Conservation (phyloP, 2,888 invertebrate species). For the Calameuta pallipes region DNA sequence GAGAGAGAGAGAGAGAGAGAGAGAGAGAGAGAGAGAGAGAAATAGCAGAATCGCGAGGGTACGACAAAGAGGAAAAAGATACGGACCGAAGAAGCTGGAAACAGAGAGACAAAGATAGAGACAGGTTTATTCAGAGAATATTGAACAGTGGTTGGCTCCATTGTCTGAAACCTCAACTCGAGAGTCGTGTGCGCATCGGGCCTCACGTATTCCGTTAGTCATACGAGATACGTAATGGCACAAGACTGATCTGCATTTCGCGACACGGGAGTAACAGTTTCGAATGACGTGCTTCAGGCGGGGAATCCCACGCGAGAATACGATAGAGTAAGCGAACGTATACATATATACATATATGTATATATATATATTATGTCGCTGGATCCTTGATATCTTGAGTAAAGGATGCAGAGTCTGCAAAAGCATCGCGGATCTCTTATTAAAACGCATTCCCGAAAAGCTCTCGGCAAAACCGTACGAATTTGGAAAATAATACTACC, state of each 20-base stretch:
- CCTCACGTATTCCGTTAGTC: constrained; percentile 2
- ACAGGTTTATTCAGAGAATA: constrained; percentile 2
- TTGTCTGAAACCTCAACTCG: background rate
- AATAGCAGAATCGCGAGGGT: too few species aligned
- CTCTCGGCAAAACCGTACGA: background rate
- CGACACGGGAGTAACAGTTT: background rate
- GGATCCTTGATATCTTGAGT: background rate
- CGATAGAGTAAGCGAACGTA: background rate
- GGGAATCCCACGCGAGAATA: background rate
- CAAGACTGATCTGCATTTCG: background rate
- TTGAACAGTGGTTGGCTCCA: background rate
- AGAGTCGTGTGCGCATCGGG: constrained; percentile 16
- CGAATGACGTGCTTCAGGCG: background rate
- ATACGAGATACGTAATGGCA: background rate
- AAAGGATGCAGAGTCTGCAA: background rate
- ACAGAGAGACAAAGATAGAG: background rate
- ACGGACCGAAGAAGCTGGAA: background rate
- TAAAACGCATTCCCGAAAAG: background rate
- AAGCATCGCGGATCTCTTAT: background rate
- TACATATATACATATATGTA: background rate
- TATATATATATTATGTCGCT: background rate
- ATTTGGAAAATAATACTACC: background rate
- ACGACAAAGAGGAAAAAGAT: background rate
- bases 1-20: too few species aligned
- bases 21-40: too few species aligned